These are phyloP conservation scores for Poecile montanus DNA, from an alignment of 2,797 vertebrate species.

Conservation along the genomic window DNA sequence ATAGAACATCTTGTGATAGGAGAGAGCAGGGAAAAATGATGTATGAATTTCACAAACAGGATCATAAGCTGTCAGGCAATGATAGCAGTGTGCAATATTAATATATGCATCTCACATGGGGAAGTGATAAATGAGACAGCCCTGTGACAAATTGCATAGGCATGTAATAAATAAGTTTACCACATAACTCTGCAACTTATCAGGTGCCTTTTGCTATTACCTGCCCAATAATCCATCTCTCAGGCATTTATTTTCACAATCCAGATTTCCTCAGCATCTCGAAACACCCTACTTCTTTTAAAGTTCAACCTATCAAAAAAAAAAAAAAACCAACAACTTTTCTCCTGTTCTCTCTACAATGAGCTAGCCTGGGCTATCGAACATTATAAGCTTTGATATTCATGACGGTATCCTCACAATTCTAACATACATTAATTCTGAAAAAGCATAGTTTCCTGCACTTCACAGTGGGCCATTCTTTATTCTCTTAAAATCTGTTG, in stretches of 20 bases:
- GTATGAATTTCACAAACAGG: background rate
- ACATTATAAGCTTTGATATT: background rate
- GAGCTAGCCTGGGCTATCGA: background rate
- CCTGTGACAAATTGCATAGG: slow-evolving; percentile 22
- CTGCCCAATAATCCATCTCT: slow-evolving; percentile 46
- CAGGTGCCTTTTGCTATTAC: slow-evolving; percentile 43
- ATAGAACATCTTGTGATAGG: background rate
- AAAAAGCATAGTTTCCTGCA: background rate
- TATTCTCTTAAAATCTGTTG: background rate
- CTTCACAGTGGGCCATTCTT: background rate
- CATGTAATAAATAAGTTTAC: slow-evolving; percentile 58
- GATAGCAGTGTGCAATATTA: slow-evolving; percentile 41
- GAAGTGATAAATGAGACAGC: slow-evolving; percentile 39
- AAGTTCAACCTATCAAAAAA: background rate
- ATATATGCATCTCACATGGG: slow-evolving; percentile 31
- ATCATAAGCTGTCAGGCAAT: slow-evolving; percentile 20
- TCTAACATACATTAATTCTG: background rate
- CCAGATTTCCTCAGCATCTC: background rate
- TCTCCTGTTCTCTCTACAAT: background rate
- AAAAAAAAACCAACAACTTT: background rate
- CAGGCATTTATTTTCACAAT: slow-evolving; percentile 22
- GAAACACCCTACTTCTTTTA: background rate
- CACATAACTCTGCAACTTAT: slow-evolving; percentile 41
- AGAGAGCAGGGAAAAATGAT: background rate
- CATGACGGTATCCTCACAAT: background rate